Base-by-base conservation (phyloP, 2,888 invertebrate genomes). In the Folsomia candida region DNA sequence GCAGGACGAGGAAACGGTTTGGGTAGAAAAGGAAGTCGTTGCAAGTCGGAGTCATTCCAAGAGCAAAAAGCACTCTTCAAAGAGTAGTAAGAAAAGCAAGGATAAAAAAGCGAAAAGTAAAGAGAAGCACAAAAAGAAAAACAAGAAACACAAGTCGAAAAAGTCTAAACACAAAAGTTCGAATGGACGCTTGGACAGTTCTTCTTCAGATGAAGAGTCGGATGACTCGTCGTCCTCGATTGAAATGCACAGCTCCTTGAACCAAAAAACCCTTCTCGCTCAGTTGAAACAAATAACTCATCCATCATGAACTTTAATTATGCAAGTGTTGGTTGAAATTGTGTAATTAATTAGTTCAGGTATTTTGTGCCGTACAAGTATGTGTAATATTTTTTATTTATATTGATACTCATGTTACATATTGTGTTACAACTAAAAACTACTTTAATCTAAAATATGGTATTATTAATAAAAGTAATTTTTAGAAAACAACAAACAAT, bases 241-340 rank as follows among this genome's bases (percentile, higher is more conserved):
- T 26, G 72, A 70, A 37, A 78, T 76, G 54, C 71, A 74, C 61
- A 69, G 72, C 64, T 78, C 76, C 26, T 66, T 76, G 51, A 76
- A 75, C 68, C 76, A 74, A 60, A 74, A 70, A 68, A 72, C 77
- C 29, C 67, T 76, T 2, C 67, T 76, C 20, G 71, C 72, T 27
- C 76, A 76, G 64, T 73, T 77, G 25, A 77, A 77, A 60, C 68
- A 77, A 65, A 75, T 78, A 67, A 71, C 77, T 25, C 64, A n/a
- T n/a, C n/a, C 74, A 58, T 72, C 74, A 11, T 47, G 47, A 47
- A 47, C 9, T 47, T 18, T 11, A 18, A 11, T 47, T 47, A 11
- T 11, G 9, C 9, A 11, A 47, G 9, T 47, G 18, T 47, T 9
- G 9, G 18, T 47, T 47, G 47, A 47, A 11, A 47, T 47, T 47